Percentiles rank a stretch among this genome's conserved stretches.
Conservation (phyloP, 2,113 vertebrate species). For the Ictalurus punctatus region DNA sequence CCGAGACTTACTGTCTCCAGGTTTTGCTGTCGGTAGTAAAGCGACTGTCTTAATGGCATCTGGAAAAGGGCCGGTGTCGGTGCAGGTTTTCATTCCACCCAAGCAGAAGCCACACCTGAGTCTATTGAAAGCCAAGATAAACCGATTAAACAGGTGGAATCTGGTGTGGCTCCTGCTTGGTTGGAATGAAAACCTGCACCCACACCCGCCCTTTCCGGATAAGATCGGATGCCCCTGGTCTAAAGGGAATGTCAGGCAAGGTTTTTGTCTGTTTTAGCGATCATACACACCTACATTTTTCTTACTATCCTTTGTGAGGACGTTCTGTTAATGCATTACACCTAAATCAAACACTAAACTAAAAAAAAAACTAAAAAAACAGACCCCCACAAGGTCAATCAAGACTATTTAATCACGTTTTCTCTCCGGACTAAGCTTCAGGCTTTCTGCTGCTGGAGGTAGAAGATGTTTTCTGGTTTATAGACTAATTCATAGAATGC, state of each 20-base stretch:
- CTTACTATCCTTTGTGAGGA: background rate
- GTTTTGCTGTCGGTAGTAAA: background rate
- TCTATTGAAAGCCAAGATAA: too few species aligned
- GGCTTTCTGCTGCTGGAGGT: background rate
- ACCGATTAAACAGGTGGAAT: too few species aligned
- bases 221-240: too few species aligned
- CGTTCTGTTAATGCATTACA: background rate
- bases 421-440: background rate
- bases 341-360: background rate
- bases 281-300: background rate
- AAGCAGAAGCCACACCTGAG: too few species aligned
- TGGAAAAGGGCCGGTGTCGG: too few species aligned
- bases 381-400: background rate
- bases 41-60: background rate
- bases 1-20: background rate
- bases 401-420: background rate
- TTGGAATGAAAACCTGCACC: too few species aligned
- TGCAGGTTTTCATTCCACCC: too few species aligned
- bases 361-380: too few species aligned
- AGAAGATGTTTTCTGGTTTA: background rate
- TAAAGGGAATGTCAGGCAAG: background rate
- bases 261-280: background rate
- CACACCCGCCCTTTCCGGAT: too few species aligned
- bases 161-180: too few species aligned
- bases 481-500: background rate